Conservation (phyloP, 2,113 vertebrate genomes). For the Falco punctatus region DNA sequence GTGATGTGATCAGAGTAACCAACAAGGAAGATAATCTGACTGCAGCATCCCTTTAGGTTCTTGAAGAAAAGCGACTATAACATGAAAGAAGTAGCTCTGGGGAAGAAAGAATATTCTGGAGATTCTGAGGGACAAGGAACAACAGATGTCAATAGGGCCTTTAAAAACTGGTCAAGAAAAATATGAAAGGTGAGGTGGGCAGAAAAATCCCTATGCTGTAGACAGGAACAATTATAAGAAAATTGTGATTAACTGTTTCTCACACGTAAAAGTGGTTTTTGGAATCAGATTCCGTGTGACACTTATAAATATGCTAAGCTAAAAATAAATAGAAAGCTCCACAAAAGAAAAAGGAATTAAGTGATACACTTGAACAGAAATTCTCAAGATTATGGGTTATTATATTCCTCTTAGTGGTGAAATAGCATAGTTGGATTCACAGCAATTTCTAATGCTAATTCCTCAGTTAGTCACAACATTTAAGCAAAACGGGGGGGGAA, state of each 20-base stretch:
- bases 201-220: not conserved
- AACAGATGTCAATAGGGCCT: not conserved
- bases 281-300: not conserved
- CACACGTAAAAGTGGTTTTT: not conserved
- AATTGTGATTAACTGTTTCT: not conserved
- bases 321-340: constrained; percentile 40
- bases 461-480: constrained; percentile 37
- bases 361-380: not conserved
- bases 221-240: not conserved
- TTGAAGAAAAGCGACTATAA: not conserved
- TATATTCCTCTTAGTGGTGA: constrained; percentile 16
- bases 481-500: not conserved
- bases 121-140: not conserved
- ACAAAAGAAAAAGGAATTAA: constrained; percentile 11
- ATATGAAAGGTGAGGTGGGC: not conserved
- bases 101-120: not conserved
- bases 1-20: not conserved
- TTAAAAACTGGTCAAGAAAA: not conserved
- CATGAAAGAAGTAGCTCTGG: not conserved
- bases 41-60: not conserved
- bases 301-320: not conserved
- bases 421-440: not conserved
- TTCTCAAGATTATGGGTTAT: constrained; percentile 24
- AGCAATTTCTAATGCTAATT: constrained; percentile 9
- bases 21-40: not conserved